phyloP scores from a whole-genome alignment of 2,888 invertebrate genomes.

The Craniophora ligustri region DNA sequence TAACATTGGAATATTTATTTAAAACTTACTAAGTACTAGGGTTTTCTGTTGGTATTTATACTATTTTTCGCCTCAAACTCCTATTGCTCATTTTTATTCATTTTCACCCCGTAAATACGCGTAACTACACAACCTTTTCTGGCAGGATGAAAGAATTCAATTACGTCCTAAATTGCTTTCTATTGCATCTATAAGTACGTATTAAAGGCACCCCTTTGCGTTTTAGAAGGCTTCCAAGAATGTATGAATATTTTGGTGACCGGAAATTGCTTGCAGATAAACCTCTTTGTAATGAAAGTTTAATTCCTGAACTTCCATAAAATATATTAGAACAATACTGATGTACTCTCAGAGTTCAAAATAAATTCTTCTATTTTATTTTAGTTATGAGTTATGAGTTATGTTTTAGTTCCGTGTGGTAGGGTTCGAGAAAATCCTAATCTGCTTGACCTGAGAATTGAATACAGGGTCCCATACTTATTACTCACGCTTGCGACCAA shows the following conservation, averaged over 20 bases:
- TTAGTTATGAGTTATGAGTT: too few relatives aligned
- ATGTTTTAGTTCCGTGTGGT: too few relatives aligned
- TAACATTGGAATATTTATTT: too few relatives aligned
- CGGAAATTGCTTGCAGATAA: slow-evolving; percentile 40
- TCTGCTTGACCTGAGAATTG: too few relatives aligned
- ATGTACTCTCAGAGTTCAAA: too few relatives aligned
- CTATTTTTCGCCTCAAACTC: not conserved
- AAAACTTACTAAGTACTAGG: too few relatives aligned
- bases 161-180: slow-evolving; percentile 41
- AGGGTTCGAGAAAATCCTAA: too few relatives aligned
- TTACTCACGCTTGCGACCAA: too few relatives aligned
- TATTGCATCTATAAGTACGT: slow-evolving; percentile 38
- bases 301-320: not conserved
- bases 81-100: not conserved
- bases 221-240: slow-evolving; percentile 10
- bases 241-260: slow-evolving; percentile 51
- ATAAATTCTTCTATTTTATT: too few relatives aligned
- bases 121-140: slow-evolving; percentile 23
- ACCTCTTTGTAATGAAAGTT: slow-evolving; percentile 26
- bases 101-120: slow-evolving; percentile 5
- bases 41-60: too few relatives aligned
- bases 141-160: slow-evolving; percentile 29
- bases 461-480: too few relatives aligned
- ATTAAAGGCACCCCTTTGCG: slow-evolving; percentile 21
- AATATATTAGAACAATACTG: too few relatives aligned